A percentile compares a stretch with the other conserved stretches of the same genome.
Conservation (phyloP, 2,113 vertebrate species). For the Parus major region DNA sequence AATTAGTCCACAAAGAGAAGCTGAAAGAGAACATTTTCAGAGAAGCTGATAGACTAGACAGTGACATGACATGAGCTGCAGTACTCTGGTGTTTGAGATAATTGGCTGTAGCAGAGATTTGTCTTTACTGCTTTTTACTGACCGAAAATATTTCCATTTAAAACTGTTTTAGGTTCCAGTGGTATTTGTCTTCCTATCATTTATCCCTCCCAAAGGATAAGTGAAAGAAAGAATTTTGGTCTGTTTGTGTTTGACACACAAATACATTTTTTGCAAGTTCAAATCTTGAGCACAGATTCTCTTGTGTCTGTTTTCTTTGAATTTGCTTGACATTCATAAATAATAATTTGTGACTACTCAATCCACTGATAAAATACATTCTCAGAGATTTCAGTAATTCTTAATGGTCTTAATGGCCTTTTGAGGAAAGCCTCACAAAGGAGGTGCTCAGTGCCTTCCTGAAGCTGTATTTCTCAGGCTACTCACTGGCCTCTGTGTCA, state of each 20-base stretch:
- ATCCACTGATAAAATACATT: background rate
- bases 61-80: background rate
- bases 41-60: background rate
- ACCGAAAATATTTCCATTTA: background rate
- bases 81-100: background rate
- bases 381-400: background rate
- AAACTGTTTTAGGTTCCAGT: background rate
- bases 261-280: background rate
- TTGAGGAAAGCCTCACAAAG: background rate
- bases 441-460: background rate
- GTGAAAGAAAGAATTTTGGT: background rate
- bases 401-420: background rate
- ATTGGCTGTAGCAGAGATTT: background rate
- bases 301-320: background rate
- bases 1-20: background rate
- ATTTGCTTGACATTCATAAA: background rate
- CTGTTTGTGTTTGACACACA: background rate
- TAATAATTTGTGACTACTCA: background rate
- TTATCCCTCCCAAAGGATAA: background rate
- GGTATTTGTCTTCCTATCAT: background rate
- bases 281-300: background rate
- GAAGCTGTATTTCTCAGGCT: background rate
- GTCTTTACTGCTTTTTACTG: background rate
- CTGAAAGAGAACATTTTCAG: background rate
- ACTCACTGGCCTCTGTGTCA: background rate